Evolutionary conservation across 2,113 vertebrate genomes (phyloP), one percentile per base, ranked within the genome.

Genomic region (Macaca mulatta): DNA sequence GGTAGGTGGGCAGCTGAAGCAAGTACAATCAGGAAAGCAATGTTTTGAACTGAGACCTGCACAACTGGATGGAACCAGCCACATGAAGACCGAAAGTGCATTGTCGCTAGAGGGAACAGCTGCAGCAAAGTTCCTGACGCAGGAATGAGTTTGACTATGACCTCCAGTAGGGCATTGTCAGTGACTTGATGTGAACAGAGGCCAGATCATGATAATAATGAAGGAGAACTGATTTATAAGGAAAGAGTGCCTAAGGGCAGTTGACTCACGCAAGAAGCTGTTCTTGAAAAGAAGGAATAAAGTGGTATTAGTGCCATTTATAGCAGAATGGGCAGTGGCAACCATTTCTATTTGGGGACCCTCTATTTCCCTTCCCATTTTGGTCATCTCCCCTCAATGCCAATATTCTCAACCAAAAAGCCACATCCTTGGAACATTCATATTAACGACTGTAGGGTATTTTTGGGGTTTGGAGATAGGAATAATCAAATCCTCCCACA

Each of bases 401-500:
- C 67, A 72, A 18, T n/a, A 74, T 80, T 79, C 72, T 70, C 82
- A 64, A 72, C 27, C 27, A 23, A 59, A 97, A 82, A 87, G 59
- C 57, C 82, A 25, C 75, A 87, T 77, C 50, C 18, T 96, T 59
- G 91, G 40, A 64, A 79, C 30, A 52, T 75, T 74, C 64, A 12
- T 32, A 72, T 79, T 79, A 74, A 69, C 85, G 64, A 57, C 91
- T 95, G 2, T 57, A 82, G 17, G 64, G 25, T 61, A 61, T 75
- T 48, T 94, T 67, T 69, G 59, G 85, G 81, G 18, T 45, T 92
- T 90, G 11, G 30, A 93, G 88, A 83, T 74, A 95, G 85, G 70
- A 74, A 74, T 69, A 89, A 77, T 80, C 64, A 93, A 81, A 77
- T 87, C 86, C 48, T 95, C 85, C 91, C 61, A 74, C 87, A 67